Conservation (phyloP, 1,140 invertebrate genomes). For the Leptonema lineaticorne region DNA sequence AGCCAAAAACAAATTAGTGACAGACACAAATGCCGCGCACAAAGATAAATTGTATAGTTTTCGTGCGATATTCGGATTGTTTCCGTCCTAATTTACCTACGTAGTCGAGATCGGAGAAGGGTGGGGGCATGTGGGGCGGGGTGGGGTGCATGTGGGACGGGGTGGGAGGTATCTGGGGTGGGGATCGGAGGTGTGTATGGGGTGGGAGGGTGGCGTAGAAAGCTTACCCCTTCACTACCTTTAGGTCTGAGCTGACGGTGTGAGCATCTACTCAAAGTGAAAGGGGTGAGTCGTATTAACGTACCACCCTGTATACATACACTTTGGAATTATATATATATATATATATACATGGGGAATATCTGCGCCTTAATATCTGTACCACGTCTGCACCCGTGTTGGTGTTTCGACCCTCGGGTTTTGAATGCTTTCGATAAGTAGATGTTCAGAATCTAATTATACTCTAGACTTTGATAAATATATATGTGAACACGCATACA, state of each 20-base stretch:
- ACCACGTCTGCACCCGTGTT: not conserved
- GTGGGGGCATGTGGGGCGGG: not conserved
- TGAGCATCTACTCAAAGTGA: too few species aligned
- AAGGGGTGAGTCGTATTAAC: slow-evolving; percentile 12
- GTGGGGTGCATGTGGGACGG: not conserved
- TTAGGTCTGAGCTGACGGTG: too few species aligned
- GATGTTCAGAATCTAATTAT: slow-evolving; percentile 42
- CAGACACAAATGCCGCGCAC: not conserved
- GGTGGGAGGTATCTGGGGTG: not conserved
- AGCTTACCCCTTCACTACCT: too few species aligned
- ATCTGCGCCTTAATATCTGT: slow-evolving; percentile 21
- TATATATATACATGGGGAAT: slow-evolving; percentile 15
- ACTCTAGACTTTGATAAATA: slow-evolving; percentile 41
- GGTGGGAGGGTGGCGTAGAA: too few species aligned
- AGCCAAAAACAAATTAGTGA: slow-evolving; percentile 18
- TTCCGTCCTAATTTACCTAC: slow-evolving; percentile 15
- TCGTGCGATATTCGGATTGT: slow-evolving; percentile 17
- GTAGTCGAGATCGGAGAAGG: slow-evolving; percentile 1
- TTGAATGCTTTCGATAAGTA: slow-evolving; percentile 41
- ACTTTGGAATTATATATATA: too few species aligned
- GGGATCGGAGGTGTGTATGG: not conserved
- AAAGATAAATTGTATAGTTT: slow-evolving; percentile 20
- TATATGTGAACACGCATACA: too few species aligned
- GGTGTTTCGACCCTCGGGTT: slow-evolving; percentile 32
- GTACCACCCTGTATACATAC: slow-evolving; percentile 16